Evolutionary conservation across 1,140 invertebrate species (phyloP).

Genomic region (Araneus ventricosus): DNA sequence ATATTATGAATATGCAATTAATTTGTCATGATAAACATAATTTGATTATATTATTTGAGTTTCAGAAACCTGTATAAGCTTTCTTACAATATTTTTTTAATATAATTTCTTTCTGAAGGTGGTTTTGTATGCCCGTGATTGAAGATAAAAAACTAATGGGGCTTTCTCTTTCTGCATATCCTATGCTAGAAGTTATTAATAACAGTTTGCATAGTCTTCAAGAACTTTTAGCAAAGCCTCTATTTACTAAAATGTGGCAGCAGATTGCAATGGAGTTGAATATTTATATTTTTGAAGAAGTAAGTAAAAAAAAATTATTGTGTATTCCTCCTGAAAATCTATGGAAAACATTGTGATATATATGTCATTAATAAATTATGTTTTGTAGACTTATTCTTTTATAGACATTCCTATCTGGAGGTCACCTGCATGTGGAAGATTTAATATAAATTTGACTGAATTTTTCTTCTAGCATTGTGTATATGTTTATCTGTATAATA

Average conservation of each 20-base stretch:
- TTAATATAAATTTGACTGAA: no score
- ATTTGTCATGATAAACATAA: background rate
- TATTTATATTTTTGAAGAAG: slow-evolving; percentile 87
- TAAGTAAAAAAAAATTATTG: slow-evolving; percentile 77
- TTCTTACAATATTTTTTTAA: no score
- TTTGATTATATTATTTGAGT: background rate
- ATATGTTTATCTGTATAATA: no score
- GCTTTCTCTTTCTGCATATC: slow-evolving; percentile 86
- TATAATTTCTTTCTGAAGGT: slow-evolving; percentile 80
- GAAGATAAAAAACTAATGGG: slow-evolving; percentile 82
- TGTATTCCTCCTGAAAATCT: no score
- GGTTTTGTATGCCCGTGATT: slow-evolving; percentile 84
- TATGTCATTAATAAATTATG: no score
- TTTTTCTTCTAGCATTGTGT: no score
- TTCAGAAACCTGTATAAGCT: no score
- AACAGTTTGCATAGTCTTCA: slow-evolving; percentile 81
- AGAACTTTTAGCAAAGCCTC: slow-evolving; percentile 82
- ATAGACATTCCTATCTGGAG: no score
- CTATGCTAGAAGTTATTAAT: slow-evolving; percentile 84
- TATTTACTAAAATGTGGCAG: slow-evolving; percentile 86
- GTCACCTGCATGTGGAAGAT: no score
- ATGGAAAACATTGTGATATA: no score
- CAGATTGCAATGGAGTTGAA: slow-evolving; percentile 86
- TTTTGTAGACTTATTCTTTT: no score
- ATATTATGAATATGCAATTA: no score